Conservation (phyloP, 2,888 invertebrate genomes). For the Steromphala cineraria region DNA sequence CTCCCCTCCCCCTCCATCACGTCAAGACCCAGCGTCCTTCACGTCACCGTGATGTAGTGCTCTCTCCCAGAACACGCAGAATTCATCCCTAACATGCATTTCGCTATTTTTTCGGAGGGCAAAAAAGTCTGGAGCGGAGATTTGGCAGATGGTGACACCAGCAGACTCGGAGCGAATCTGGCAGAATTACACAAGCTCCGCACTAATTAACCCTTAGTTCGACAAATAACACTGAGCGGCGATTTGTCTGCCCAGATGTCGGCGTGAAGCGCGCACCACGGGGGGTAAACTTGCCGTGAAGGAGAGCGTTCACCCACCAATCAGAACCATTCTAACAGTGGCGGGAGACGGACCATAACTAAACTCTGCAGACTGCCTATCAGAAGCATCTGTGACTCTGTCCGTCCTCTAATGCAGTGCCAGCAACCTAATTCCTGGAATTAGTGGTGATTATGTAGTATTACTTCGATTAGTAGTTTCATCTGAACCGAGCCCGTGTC, state of each 20-base stretch:
- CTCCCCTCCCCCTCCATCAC: neutral
- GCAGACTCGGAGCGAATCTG: neutral
- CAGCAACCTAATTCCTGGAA: slow-evolving; percentile 34
- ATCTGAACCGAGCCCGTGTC: neutral
- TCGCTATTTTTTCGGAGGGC: neutral
- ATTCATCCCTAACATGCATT: neutral
- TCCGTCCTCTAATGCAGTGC: slow-evolving; percentile 28
- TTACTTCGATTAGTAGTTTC: slow-evolving; percentile 29
- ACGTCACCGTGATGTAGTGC: neutral
- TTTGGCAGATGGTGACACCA: neutral
- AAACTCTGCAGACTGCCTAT: neutral
- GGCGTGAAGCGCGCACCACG: neutral
- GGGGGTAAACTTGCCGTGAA: neutral
- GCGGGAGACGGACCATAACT: neutral
- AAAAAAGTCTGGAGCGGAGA: neutral
- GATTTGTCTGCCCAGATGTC: slow-evolving; percentile 1
- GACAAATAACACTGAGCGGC: slow-evolving; percentile 2
- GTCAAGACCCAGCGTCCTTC: neutral
- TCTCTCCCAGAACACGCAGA: neutral
- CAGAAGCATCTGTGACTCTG: slow-evolving; percentile 19
- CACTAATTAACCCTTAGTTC: slow-evolving; percentile 2
- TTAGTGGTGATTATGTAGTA: slow-evolving; percentile 31
- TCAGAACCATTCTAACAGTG: neutral
- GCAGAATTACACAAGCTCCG: neutral
- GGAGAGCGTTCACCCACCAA: neutral